Evolutionary conservation across 2,113 vertebrate genomes (phyloP).

Genomic region (Chelonoidis abingdonii): DNA sequence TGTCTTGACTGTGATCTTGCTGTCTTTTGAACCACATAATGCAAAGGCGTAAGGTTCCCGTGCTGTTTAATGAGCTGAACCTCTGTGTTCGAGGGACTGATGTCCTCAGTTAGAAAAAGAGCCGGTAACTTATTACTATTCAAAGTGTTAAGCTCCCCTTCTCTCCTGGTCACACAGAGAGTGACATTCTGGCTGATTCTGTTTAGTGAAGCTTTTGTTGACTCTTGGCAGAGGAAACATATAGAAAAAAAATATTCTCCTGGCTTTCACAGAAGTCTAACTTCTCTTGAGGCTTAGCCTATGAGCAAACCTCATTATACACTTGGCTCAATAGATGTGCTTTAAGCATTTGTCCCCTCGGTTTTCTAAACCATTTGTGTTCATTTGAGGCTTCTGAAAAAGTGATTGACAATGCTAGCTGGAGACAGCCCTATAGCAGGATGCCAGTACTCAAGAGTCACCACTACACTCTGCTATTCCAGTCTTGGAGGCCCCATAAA

Average conservation of each 20-base stretch:
- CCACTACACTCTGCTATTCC: not conserved
- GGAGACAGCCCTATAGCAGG: not conserved
- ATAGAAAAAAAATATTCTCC: slow-evolving; percentile 41
- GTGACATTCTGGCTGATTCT: not conserved
- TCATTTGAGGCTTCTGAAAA: slow-evolving; percentile 27
- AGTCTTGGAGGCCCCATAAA: not conserved
- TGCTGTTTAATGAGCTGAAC: not conserved
- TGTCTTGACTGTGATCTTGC: not conserved
- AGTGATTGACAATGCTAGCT: not conserved
- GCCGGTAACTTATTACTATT: slow-evolving; percentile 31
- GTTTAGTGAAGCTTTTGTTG: slow-evolving; percentile 45
- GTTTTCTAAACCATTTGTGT: not conserved
- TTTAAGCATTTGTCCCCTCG: not conserved
- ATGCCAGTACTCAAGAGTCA: not conserved
- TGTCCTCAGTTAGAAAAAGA: slow-evolving; percentile 6
- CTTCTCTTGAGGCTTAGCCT: slow-evolving; percentile 16
- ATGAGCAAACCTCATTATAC: not conserved
- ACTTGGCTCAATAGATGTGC: not conserved
- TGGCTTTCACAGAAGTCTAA: slow-evolving; percentile 12
- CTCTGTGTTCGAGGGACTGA: not conserved
- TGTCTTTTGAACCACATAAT: not conserved
- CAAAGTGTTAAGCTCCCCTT: slow-evolving; percentile 14
- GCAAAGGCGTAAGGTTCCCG: not conserved
- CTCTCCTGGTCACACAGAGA: not conserved
- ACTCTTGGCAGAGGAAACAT: slow-evolving; percentile 28